These are phyloP conservation scores for Dolichallabes microphthalmus DNA, from an alignment of 2,113 vertebrate genomes.

Conservation along the genomic window DNA sequence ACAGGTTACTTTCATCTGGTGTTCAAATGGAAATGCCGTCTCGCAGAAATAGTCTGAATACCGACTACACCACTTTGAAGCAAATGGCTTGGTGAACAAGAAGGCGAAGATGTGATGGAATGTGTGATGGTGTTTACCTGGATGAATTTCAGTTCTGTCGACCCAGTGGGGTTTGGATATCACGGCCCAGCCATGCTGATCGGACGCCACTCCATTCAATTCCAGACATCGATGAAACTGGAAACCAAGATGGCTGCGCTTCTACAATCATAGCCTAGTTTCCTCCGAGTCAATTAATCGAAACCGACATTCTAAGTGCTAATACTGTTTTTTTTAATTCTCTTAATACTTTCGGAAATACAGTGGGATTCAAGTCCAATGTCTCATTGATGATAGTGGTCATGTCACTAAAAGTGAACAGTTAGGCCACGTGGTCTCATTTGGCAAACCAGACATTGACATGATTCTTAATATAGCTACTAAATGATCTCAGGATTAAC, in stretches of 20 bases:
- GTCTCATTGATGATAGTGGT: neutral
- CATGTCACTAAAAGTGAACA: neutral
- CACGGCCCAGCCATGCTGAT: neutral
- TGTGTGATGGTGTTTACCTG: neutral
- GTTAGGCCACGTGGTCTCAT: neutral
- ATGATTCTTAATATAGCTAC: constrained; percentile 31
- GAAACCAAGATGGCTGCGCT: neutral
- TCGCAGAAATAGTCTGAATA: neutral
- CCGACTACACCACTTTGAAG: neutral
- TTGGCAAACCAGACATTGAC: neutral
- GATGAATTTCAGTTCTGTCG: constrained; percentile 2
- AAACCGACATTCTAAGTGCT: too few relatives aligned
- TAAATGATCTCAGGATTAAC: constrained; percentile 30
- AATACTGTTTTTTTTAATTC: too few relatives aligned
- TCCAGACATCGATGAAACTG: constrained; percentile 1
- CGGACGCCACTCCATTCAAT: neutral
- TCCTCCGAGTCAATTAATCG: neutral
- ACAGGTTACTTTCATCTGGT: neutral
- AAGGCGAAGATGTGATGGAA: neutral
- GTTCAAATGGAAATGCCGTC: neutral
- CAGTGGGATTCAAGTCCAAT: neutral
- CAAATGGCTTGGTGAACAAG: neutral
- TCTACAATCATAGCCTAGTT: neutral
- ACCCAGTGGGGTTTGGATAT: constrained; percentile 3
- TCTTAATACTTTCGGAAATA: neutral